Percentiles rank a stretch among this genome's conserved stretches.
Conservation (phyloP, 92 coral and sea anemone species). For the Epizoanthus stellaris region DNA sequence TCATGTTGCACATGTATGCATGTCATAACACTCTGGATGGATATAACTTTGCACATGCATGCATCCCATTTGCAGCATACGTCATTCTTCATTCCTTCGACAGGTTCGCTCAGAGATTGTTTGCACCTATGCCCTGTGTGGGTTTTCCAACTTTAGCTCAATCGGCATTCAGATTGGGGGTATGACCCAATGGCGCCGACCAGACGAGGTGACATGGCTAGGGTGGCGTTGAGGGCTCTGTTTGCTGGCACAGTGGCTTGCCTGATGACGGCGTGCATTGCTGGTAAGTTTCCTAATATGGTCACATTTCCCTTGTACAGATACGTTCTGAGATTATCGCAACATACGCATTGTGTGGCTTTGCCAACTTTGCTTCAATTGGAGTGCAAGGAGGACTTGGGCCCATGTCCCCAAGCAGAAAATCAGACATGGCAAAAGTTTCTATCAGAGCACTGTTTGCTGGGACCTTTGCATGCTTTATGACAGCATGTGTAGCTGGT, state of each 20-base stretch:
- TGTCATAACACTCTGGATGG: neutral
- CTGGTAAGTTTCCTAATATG: slow-evolving; percentile 69
- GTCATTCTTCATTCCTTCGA: slow-evolving; percentile 14
- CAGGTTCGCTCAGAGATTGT: slow-evolving; percentile 46
- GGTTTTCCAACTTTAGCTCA: slow-evolving; percentile 91
- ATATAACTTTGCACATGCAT: neutral
- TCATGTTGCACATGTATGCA: neutral
- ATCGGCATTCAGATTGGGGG: slow-evolving; percentile 97
- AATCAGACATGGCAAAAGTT: slow-evolving; percentile 82
- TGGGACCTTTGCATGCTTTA: slow-evolving; percentile 88
- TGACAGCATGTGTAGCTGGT: slow-evolving; percentile 63
- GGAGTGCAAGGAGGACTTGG: slow-evolving; percentile 95
- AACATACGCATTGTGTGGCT: slow-evolving; percentile 69
- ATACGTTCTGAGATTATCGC: slow-evolving; percentile 87
- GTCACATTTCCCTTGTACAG: slow-evolving; percentile 53
- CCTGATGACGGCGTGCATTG: slow-evolving; percentile 96
- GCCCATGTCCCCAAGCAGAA: slow-evolving; percentile 91
- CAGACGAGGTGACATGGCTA: slow-evolving; percentile 82
- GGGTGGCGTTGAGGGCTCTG: slow-evolving; percentile 87
- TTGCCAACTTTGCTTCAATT: slow-evolving; percentile 53
- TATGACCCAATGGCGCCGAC: slow-evolving; percentile 90
- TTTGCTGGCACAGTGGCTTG: slow-evolving; percentile 9
- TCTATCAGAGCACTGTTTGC: slow-evolving; percentile 88
- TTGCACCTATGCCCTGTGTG: slow-evolving; percentile 95
- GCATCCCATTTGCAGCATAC: neutral